A percentile compares a stretch with the other conserved stretches of the same genome.
Conservation (phyloP, 1,140 invertebrate genomes). For the Zaprionus tsacasi region DNA sequence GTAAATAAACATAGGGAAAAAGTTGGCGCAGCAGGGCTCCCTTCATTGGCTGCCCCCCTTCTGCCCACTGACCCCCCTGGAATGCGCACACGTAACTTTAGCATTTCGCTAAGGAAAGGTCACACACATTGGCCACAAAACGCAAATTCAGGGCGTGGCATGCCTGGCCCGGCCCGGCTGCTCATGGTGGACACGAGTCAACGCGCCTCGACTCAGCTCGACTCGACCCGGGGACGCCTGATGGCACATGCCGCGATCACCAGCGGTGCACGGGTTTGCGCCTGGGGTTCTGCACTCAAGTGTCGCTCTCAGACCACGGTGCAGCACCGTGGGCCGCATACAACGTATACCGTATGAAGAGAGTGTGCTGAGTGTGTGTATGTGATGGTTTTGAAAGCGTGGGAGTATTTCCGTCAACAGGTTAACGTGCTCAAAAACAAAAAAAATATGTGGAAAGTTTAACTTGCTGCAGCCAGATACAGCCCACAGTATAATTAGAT, state of each 20-base stretch:
- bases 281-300: constrained; percentile 67
- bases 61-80: not conserved
- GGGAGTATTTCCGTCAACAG: constrained; percentile 62
- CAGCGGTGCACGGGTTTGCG: constrained; percentile 67
- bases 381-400: constrained; percentile 45
- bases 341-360: constrained; percentile 18
- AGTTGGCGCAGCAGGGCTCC: constrained; percentile 43
- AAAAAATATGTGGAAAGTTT: not conserved
- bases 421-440: constrained; percentile 20
- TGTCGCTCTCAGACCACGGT: constrained; percentile 48
- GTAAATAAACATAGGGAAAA: constrained; percentile 43
- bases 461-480: not conserved
- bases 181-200: constrained; percentile 30
- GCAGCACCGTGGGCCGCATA: constrained; percentile 29
- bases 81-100: constrained; percentile 5
- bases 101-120: constrained; percentile 34
- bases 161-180: constrained; percentile 4
- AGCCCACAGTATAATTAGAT: not conserved
- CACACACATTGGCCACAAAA: constrained; percentile 5
- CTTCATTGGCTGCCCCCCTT: not conserved
- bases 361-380: constrained; percentile 29
- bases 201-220: constrained; percentile 1
- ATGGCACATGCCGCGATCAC: constrained; percentile 78
- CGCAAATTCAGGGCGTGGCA: constrained; percentile 26
- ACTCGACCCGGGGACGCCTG: constrained; percentile 49